phyloP scores from a whole-genome alignment of 1,140 invertebrate genomes.

The Aleiodes sp. region DNA sequence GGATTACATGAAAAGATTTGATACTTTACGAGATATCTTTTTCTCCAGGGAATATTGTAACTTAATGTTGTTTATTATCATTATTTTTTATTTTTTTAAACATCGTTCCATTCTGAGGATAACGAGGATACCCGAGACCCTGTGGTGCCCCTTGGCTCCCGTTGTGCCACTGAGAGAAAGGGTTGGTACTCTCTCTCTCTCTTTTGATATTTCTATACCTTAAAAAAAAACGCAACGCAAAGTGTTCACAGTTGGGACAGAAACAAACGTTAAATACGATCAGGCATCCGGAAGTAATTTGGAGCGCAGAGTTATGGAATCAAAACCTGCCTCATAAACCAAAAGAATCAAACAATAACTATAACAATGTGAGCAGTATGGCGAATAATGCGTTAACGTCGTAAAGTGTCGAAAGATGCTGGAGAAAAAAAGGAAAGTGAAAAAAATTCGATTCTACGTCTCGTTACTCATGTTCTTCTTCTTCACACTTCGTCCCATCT shows the following conservation, averaged over 20 bases:
- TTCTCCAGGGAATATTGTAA: neutral
- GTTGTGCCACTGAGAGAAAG: too few species aligned
- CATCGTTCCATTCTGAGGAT: neutral
- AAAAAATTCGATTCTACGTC: slow-evolving; percentile 20
- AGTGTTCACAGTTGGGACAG: slow-evolving; percentile 26
- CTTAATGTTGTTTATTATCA: neutral
- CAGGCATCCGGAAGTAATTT: slow-evolving; percentile 55
- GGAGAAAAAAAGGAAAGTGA: too few species aligned
- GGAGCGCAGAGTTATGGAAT: slow-evolving; percentile 38
- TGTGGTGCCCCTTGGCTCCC: neutral
- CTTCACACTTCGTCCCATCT: slow-evolving; percentile 23
- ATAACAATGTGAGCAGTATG: slow-evolving; percentile 49
- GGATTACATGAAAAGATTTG: neutral
- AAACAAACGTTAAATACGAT: slow-evolving; percentile 53
- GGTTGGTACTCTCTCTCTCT: too few species aligned
- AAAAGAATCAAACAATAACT: slow-evolving; percentile 46
- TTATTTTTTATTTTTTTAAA: slow-evolving; percentile 15
- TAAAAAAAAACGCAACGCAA: too few species aligned
- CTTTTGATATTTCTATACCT: too few species aligned
- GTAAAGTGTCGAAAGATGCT: slow-evolving; percentile 47
- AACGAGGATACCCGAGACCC: slow-evolving; percentile 22
- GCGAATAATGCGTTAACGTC: slow-evolving; percentile 46
- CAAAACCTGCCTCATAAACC: slow-evolving; percentile 53
- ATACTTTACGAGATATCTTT: slow-evolving; percentile 16
- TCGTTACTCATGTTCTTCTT: slow-evolving; percentile 21